Base-by-base conservation (phyloP, 2,797 vertebrate genomes). In the Aplochiton taeniatus region DNA sequence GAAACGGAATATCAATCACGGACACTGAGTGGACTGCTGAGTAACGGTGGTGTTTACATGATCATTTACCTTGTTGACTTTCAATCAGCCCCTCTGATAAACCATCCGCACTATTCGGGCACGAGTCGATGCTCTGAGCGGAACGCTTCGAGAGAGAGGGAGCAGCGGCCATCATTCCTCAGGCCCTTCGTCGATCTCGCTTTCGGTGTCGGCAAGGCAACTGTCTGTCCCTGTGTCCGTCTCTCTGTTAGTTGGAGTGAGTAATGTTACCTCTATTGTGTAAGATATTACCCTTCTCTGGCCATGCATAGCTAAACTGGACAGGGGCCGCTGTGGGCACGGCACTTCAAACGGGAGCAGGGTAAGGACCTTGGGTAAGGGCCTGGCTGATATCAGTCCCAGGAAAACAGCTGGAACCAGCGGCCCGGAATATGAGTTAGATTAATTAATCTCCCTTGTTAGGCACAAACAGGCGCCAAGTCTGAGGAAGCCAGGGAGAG, bases 371-470 rank as follows among this genome's bases (percentile, higher is more conserved):
- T 44, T 31, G 61, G 48, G 61, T 65, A 61, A 72, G 67, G 77
- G 80, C 80, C 87, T 81, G 68, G 75, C 79, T 84, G 78, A 83
- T 88, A 74, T 61, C 48, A 63, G 74, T 79, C 31, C 72, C 58
- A 4, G 59, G 51, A 70, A 85, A 84, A 85, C 80, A 83, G 74
- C 77, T 83, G 81, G 71, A 86, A 64, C 72, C 53, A 20, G 69
- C 69, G 73, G 81, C 75, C 71, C 73, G 51, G 88, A 89, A 92
- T 92, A 88, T 80, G 86, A 89, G 90, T 85, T 84, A 90, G 81
- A 61, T 81, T 88, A 89, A 91, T 93, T 88, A 88, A 89, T 91
- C 80, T 84, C 81, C 81, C 87, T 90, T 76, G 82, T 90, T 89
- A 90, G 88, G 82, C 70, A 84, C 80, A 90, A 89, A 90, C 86